phyloP scores from a whole-genome alignment of 2,113 vertebrate species.

The Astur gentilis region DNA sequence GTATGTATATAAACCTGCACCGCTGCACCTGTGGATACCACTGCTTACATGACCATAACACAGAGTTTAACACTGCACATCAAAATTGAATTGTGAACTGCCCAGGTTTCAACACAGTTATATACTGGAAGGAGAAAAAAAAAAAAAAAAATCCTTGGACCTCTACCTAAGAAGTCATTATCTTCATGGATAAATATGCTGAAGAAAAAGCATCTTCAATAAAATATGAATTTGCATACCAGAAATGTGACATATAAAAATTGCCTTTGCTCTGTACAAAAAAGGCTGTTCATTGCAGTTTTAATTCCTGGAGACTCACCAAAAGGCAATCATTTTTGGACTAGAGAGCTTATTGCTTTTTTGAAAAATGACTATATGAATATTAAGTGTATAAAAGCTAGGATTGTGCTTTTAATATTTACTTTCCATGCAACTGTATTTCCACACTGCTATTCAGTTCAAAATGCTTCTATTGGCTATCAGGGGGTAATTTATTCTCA shows the following conservation, averaged over 20 bases:
- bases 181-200: background rate
- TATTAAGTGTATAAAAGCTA: background rate
- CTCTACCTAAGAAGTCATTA: background rate
- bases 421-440: background rate
- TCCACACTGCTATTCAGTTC: background rate
- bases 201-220: background rate
- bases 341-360: background rate
- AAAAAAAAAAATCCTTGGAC: background rate
- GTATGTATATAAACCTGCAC: background rate
- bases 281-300: background rate
- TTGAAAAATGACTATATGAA: background rate
- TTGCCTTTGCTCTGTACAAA: background rate
- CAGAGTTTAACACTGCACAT: background rate
- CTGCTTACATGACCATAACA: background rate
- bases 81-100: background rate
- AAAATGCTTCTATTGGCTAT: background rate
- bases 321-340: background rate
- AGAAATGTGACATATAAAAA: background rate
- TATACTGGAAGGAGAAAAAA: background rate
- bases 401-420: background rate
- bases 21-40: background rate
- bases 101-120: background rate
- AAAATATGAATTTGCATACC: background rate
- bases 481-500: background rate
- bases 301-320: background rate